These are phyloP conservation scores for Latrodectus hesperus DNA, from an alignment of 2,888 invertebrate species.

Conservation along the genomic window DNA sequence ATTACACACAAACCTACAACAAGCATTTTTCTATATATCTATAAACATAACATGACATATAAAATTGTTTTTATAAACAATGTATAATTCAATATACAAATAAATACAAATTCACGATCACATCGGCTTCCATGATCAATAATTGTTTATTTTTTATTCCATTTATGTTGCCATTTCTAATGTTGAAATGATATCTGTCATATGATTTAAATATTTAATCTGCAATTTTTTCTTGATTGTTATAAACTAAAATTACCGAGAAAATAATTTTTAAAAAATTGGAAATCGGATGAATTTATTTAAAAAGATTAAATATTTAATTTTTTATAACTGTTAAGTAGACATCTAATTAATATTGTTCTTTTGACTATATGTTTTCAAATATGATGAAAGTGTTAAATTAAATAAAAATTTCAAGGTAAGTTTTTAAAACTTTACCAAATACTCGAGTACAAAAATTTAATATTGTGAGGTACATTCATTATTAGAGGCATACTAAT, in stretches of 20 bases:
- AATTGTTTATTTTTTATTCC: conserved; percentile 67
- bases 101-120: conserved; percentile 56
- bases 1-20: conserved; percentile 15
- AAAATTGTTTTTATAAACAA: neutral
- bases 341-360: too few relatives aligned
- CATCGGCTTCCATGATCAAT: conserved; percentile 68
- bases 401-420: too few relatives aligned
- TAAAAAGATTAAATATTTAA: too few relatives aligned
- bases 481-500: too few relatives aligned
- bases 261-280: too few relatives aligned
- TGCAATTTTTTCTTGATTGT: neutral
- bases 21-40: conserved; percentile 24
- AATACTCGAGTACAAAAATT: too few relatives aligned
- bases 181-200: neutral
- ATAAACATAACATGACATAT: conserved; percentile 32
- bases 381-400: too few relatives aligned
- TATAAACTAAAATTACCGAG: neutral
- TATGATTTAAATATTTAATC: neutral
- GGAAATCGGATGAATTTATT: too few relatives aligned
- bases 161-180: conserved; percentile 33
- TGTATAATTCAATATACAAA: conserved; percentile 41
- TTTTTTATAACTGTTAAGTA: too few relatives aligned
- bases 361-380: too few relatives aligned
- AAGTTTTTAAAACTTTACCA: too few relatives aligned
- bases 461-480: too few relatives aligned